Conservation (phyloP, 1,140 invertebrate genomes). For the Holotrichia oblita region DNA sequence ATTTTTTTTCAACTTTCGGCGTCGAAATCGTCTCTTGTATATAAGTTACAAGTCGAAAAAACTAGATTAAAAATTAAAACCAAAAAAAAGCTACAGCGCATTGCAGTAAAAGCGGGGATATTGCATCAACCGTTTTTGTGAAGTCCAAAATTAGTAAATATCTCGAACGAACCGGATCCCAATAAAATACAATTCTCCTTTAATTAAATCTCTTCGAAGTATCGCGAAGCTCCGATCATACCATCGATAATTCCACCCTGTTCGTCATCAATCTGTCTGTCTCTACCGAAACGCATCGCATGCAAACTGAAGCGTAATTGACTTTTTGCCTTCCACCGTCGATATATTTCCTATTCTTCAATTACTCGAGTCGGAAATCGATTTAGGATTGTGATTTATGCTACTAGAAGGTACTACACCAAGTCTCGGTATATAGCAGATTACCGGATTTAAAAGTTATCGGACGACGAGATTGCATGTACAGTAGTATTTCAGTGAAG, state of each 20-base stretch:
- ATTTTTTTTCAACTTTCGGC: too few species aligned
- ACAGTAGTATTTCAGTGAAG: not conserved
- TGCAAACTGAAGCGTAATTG: conserved; percentile 1
- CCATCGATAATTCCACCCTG: not conserved
- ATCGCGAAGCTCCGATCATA: not conserved
- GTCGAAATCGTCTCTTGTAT: too few species aligned
- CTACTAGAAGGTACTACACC: not conserved
- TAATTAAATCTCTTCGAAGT: not conserved
- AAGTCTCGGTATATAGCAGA: not conserved
- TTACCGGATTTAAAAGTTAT: conserved; percentile 17
- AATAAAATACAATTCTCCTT: not conserved
- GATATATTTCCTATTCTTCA: conserved; percentile 13
- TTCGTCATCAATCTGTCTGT: not conserved
- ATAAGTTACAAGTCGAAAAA: too few species aligned
- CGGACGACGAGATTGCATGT: not conserved
- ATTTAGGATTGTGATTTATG: conserved; percentile 17
- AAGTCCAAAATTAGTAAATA: not conserved
- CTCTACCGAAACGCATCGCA: not conserved
- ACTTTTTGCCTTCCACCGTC: not conserved
- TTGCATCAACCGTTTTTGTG: not conserved
- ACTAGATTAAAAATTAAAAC: too few species aligned
- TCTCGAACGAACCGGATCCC: not conserved
- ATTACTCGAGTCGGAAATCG: conserved; percentile 16
- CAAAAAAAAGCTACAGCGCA: too few species aligned
- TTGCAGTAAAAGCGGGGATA: not conserved